These are phyloP conservation scores for Thrips palmi DNA, from an alignment of 1,140 invertebrate genomes.

Conservation along the genomic window DNA sequence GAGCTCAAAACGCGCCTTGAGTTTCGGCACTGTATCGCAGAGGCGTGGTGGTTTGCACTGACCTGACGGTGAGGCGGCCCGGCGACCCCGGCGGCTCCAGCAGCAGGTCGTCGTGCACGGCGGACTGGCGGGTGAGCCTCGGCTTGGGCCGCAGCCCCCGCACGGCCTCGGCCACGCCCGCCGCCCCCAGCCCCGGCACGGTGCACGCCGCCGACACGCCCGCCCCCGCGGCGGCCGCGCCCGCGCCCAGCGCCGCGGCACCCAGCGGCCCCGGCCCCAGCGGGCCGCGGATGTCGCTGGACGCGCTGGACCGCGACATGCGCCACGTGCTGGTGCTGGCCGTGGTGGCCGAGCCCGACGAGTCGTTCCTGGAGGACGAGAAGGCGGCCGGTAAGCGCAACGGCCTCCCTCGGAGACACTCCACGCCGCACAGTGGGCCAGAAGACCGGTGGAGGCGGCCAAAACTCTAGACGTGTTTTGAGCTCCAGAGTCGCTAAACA, in stretches of 20 bases:
- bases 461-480: no score
- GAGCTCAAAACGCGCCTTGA: no score
- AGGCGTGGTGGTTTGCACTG: no score
- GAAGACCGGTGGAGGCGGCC: no score
- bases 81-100: slow-evolving; percentile 44
- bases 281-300: no score
- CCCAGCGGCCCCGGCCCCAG: no score
- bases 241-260: slow-evolving; percentile 18
- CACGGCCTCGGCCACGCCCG: slow-evolving; percentile 9
- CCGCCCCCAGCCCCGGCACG: slow-evolving; percentile 24
- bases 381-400: no score
- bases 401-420: no score
- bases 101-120: slow-evolving; percentile 42
- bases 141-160: slow-evolving; percentile 30
- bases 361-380: slow-evolving; percentile 53
- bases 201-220: slow-evolving; percentile 16
- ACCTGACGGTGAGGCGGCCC: no score
- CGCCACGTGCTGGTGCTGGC: slow-evolving; percentile 72
- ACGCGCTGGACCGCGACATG: slow-evolving; percentile 55
- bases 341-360: slow-evolving; percentile 65
- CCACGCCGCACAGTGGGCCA: no score
- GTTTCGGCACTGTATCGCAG: no score
- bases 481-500: no score
- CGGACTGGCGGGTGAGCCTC: slow-evolving; percentile 52
- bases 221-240: slow-evolving; percentile 24